Percentiles rank a stretch among this genome's conserved stretches.
phyloP scores from a whole-genome alignment of 2,797 vertebrate genomes.

The Steatocranus sp. region DNA sequence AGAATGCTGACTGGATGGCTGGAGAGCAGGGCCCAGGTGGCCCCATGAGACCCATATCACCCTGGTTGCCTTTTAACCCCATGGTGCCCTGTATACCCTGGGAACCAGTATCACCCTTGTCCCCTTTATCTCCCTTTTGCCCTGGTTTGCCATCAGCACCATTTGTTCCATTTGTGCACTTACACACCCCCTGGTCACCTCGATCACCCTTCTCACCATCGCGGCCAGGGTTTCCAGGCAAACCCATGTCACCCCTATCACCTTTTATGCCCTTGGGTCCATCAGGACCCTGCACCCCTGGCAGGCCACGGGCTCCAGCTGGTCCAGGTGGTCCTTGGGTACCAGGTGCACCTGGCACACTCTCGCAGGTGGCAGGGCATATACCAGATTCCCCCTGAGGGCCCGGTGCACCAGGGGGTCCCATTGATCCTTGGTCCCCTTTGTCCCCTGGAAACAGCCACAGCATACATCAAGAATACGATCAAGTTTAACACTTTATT shows the following conservation, averaged over 20 bases:
- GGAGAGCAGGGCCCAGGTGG: slow-evolving; percentile 65
- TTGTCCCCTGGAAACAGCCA: slow-evolving; percentile 66
- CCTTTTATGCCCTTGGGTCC: slow-evolving; percentile 61
- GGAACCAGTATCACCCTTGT: slow-evolving; percentile 44
- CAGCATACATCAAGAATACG: background rate
- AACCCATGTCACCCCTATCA: slow-evolving; percentile 58
- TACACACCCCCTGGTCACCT: slow-evolving; percentile 59
- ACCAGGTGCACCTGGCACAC: slow-evolving; percentile 46
- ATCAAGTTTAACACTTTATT: background rate
- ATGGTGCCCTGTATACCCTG: slow-evolving; percentile 40
- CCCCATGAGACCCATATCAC: slow-evolving; percentile 54
- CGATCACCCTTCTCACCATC: slow-evolving; percentile 58
- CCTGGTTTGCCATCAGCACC: slow-evolving; percentile 55
- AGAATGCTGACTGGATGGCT: slow-evolving; percentile 68
- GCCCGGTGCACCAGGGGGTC: slow-evolving; percentile 53
- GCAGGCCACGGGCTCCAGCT: slow-evolving; percentile 57
- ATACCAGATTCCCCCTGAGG: slow-evolving; percentile 59
- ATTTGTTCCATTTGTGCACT: slow-evolving; percentile 60
- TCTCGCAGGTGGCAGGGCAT: slow-evolving; percentile 60
- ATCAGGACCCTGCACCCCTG: slow-evolving; percentile 43
- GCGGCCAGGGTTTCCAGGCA: slow-evolving; percentile 33
- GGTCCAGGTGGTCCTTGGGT: slow-evolving; percentile 54
- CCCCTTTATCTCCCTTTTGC: slow-evolving; percentile 55
- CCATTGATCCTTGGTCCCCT: slow-evolving; percentile 58
- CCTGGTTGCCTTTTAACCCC: slow-evolving; percentile 54